Base-by-base conservation (phyloP, 92 coral and sea anemone species). In the Parazoanthus atlanticus region DNA sequence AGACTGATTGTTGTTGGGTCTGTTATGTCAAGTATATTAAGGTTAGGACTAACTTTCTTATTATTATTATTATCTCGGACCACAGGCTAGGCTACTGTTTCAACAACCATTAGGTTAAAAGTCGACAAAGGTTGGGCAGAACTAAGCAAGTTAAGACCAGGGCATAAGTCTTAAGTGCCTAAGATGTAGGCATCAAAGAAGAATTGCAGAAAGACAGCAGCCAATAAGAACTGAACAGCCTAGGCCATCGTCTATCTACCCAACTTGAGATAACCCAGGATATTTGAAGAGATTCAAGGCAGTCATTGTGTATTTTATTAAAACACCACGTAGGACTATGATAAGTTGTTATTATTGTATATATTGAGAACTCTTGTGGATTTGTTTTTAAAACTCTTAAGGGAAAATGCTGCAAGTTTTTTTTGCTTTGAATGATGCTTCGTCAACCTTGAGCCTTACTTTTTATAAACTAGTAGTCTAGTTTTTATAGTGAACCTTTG, bases 141-240 rank as follows among this genome's bases (percentile, higher is more conserved):
- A 69, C 87, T 84, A 84, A 84, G 87, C 87, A 84, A 84, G 87
- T 84, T 84, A 84, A 84, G 78, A 70, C 87, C 67, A 84, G 87
- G 87, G 77, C 87, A 84, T 84, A 84, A 74, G 10, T 21, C 36
- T 84, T 69, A 84, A 84, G 87, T 84, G 87, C 78, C 87, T 84
- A 84, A 84, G 87, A 84, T 67, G 87, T 84, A 69, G 70, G 79
- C 79, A 40, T 69, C 87, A 41, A 31, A 70, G 78, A 54, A 72
- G 87, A 84, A 34, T 33, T 38, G 26, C 79, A 75, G 69, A 79
- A 79, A 79, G 76, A 36, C 85, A 9, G 5, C 47, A 29, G 87
- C 78, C 87, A 84, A 8, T 84, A 84, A 71, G 87, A 84, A 84
- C 78, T 43, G 87, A 84, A 47, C 76, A 84, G 78, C 87, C 87